Conservation (phyloP, 2,888 invertebrate genomes). For the Brassicogethes aeneus region DNA sequence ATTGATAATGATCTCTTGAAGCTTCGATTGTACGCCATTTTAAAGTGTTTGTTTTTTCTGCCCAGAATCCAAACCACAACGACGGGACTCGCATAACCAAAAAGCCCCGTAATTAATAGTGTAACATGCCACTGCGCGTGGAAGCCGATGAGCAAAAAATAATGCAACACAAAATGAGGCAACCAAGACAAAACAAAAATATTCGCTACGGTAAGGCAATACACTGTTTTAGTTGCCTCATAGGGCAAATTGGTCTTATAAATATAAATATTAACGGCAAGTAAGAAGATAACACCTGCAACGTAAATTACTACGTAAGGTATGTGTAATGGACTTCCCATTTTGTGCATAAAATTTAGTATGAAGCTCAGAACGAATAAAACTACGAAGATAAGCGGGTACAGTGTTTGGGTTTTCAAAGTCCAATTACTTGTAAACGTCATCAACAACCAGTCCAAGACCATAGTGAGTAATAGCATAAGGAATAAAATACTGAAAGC, state of each 20-base stretch:
- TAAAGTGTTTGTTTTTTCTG: conserved; percentile 17
- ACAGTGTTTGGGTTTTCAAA: neutral
- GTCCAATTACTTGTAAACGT: neutral
- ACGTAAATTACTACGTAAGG: neutral
- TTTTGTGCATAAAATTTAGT: neutral
- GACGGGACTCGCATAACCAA: conserved; percentile 10
- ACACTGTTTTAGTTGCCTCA: neutral
- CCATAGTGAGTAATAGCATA: neutral
- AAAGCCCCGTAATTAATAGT: conserved; percentile 8
- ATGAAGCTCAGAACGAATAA: neutral
- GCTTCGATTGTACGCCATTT: conserved; percentile 15
- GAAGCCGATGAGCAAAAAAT: conserved; percentile 4
- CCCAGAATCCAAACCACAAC: conserved; percentile 15
- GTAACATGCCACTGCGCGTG: no score
- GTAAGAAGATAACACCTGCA: neutral
- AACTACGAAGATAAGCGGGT: neutral
- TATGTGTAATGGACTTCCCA: neutral
- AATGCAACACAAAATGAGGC: conserved; percentile 5
- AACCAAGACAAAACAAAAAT: conserved; percentile 11
- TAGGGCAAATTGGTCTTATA: neutral
- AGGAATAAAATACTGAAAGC: no score
- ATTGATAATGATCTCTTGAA: conserved; percentile 13
- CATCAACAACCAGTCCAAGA: neutral
- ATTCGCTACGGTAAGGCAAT: conserved; percentile 5
- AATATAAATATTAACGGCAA: neutral